phyloP scores from a whole-genome alignment of 2,797 vertebrate genomes.

The Amazona finschi region DNA sequence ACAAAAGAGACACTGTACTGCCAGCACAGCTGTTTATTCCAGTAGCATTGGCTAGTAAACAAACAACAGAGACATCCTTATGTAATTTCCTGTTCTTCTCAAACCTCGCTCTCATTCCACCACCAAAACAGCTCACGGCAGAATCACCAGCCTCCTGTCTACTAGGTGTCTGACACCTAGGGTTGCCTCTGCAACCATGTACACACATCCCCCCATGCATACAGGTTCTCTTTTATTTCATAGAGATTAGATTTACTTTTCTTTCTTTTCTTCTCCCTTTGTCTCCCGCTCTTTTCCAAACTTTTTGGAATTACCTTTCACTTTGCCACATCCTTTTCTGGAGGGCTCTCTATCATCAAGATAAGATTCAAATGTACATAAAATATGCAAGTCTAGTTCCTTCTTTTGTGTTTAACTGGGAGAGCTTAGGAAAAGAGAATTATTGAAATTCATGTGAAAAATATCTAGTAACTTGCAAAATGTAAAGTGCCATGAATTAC shows the following conservation, averaged over 20 bases:
- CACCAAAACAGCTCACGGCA: neutral
- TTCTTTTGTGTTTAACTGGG: neutral
- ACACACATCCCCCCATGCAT: neutral
- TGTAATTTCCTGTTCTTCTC: constrained; percentile 1
- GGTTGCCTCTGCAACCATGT: neutral
- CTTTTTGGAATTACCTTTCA: constrained; percentile 1
- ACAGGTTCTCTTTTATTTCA: neutral
- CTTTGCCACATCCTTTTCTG: neutral
- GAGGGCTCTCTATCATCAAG: neutral
- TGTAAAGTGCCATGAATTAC: neutral
- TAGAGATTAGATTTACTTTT: neutral
- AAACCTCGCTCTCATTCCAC: neutral
- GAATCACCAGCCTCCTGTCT: neutral
- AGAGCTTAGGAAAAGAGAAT: neutral
- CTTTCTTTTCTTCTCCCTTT: neutral
- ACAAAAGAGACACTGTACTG: constrained; percentile 66
- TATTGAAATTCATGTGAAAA: neutral
- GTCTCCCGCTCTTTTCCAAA: neutral
- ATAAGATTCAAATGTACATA: neutral
- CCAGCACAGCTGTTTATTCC: constrained; percentile 53
- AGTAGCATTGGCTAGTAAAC: constrained; percentile 21
- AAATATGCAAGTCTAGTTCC: neutral
- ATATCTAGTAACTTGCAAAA: neutral
- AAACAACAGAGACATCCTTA: constrained; percentile 33
- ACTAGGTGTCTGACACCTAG: neutral